phyloP scores from a whole-genome alignment of 2,888 invertebrate genomes.

The Temnothorax ravouxi region DNA sequence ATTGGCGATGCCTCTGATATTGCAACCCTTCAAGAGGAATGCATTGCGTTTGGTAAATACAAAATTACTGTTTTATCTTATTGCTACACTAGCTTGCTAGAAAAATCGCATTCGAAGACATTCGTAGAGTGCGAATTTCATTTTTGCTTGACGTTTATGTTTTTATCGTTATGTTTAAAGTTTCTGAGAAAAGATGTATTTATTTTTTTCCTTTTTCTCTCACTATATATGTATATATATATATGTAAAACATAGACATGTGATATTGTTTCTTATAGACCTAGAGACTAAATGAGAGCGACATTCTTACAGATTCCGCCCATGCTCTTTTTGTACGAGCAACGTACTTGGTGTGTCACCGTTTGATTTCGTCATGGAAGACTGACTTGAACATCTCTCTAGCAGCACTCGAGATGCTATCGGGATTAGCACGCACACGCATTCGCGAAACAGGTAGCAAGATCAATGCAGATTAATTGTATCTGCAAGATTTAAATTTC shows the following conservation, averaged over 20 bases:
- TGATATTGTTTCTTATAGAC: constrained; percentile 4
- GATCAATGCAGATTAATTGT: constrained; percentile 3
- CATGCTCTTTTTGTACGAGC: constrained; percentile 96
- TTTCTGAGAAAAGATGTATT: not conserved
- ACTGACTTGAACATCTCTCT: constrained; percentile 97
- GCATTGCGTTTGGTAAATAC: constrained; percentile 85
- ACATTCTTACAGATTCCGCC: constrained; percentile 90
- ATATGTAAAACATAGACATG: not conserved
- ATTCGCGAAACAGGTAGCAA: constrained; percentile 94
- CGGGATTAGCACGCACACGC: constrained; percentile 96
- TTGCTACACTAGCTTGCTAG: constrained; percentile 50
- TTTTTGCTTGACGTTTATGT: constrained; percentile 64
- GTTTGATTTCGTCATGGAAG: constrained; percentile 98
- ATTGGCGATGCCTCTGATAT: constrained; percentile 85
- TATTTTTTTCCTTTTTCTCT: not conserved
- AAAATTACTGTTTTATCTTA: constrained; percentile 71
- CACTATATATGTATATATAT: too few species aligned
- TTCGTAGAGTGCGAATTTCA: constrained; percentile 58
- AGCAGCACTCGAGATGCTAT: constrained; percentile 96
- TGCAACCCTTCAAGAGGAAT: constrained; percentile 85
- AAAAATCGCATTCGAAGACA: constrained; percentile 54
- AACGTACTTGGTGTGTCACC: constrained; percentile 97
- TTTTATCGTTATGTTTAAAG: constrained; percentile 45
- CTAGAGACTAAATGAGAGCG: constrained; percentile 1
- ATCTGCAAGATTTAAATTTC: constrained; percentile 2